Evolutionary conservation across 2,113 vertebrate species (phyloP), one percentile per base, ranked within the genome.

Genomic region (Excalfactoria chinensis): DNA sequence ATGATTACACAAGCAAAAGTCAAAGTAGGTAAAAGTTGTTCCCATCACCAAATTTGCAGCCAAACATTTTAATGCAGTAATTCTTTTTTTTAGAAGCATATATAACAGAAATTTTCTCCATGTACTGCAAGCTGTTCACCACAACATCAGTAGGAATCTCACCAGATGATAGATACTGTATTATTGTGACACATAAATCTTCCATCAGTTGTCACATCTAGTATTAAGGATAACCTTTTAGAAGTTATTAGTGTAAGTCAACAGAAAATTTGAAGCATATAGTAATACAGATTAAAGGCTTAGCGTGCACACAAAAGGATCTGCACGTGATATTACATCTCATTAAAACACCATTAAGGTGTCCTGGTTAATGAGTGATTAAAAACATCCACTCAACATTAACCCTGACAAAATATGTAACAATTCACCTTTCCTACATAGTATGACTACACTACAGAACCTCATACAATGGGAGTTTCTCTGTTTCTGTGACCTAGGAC

Each of bases 191-290:
- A 86, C 3, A 37, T 11, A 64, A 71, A 80, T 72, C 72, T 86
- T 71, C 41, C 28, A 66, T 26, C 49, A 62, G 26, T 34, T 72
- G 62, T 86, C 73, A 84, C 43, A 75, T 32, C 44, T 60, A 77
- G n/a, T 44, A 82, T 41, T 90, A 81, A 71, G 48, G 66, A 88
- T 46, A 95, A 83, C 56, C 72, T 43, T 77, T 80, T 51, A 80
- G 55, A 88, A 88, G 68, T 32, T 89, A 68, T 75, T 78, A 71
- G 46, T 20, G 0, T 48, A 84, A 92, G 49, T 72, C 63, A 92
- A 72, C 9, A 88, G 73, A 86, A 96, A 92, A 91, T 72, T 93
- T 86, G 81, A 92, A 84, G 70, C 84, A 90, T 62, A 85, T 4
- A 75, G 44, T 53, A 91, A 88, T 34, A 93, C 40, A 84, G 87